These are phyloP conservation scores for Rapana venosa DNA, from an alignment of 2,888 invertebrate genomes.

Conservation along the genomic window DNA sequence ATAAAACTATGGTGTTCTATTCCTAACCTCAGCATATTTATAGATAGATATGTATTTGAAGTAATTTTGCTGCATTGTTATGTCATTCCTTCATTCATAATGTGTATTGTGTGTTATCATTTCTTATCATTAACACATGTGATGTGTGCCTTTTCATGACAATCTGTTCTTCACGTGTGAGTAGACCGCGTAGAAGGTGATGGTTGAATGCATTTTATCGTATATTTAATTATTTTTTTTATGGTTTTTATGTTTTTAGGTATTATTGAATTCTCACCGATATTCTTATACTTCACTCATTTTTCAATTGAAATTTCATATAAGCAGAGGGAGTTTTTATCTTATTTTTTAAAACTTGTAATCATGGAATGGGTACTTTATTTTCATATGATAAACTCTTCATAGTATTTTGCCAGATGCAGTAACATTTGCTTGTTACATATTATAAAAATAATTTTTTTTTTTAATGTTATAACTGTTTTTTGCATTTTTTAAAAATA, in stretches of 20 bases:
- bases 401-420: too few species aligned
- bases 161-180: conserved; percentile 23
- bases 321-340: not conserved
- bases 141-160: conserved; percentile 18
- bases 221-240: not conserved
- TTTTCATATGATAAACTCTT: too few species aligned
- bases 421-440: too few species aligned
- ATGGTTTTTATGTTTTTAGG: not conserved
- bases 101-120: not conserved
- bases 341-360: not conserved
- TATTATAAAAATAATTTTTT: too few species aligned
- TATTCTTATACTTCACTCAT: too few species aligned
- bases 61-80: not conserved
- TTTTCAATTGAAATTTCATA: not conserved
- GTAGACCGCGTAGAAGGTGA: conserved; percentile 44
- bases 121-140: not conserved
- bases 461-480: too few species aligned
- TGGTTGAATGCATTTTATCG: not conserved
- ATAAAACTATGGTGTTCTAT: too few species aligned
- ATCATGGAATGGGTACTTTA: too few species aligned
- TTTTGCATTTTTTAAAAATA: not conserved
- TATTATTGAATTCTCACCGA: too few species aligned
- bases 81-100: not conserved
- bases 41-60: too few species aligned
- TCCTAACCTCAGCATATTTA: too few species aligned